Base-by-base conservation (phyloP, 1,140 invertebrate species). In the Aporrectodea caliginosa region DNA sequence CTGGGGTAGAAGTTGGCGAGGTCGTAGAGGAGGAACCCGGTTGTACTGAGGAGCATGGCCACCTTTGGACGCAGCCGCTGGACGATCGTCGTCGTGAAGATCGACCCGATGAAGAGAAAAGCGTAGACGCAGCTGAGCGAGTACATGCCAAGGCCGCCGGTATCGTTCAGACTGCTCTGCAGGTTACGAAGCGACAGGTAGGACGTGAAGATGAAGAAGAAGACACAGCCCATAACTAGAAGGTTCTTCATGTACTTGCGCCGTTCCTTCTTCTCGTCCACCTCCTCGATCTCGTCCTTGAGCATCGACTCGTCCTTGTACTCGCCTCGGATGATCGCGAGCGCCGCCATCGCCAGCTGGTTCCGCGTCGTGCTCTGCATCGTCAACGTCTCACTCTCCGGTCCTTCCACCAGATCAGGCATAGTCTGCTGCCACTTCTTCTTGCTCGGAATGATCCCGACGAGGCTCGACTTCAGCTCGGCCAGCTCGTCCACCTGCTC, bases 31-130 rank as follows among this genome's bases (percentile, higher is more conserved):
- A 86, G 75, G 27, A 85, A 81, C 1, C 82, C 77, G 12, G 83
- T 27, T n/a, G 43, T 32, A 27, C 75, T 43, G 75, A 68, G 27
- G 1, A 76, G n/a, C 75, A 76, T 76, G 34, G 75, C 34, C 16
- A 73, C 77, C 22, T 83, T 83, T 0, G 85, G 85, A 71, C 83
- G 82, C 34, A 85, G 80, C 33, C 79, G 80, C 68, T 85, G 84
- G 1, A 86, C 83, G 22, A 86, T 35, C 68, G 82, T 82, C n/a
- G 84, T 80, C 22, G 84, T 83, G 33, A 85, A 79, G 0, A 87
- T 35, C 69, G 83, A 86, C n/a, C 84, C 84, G n/a, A 85, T 31
- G 2, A 83, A 79, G 74, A 76, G 75, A 27, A 76, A 76, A n/a
- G 75, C 75, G 35, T 76, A 76, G 34, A 76, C 29, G 31, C 75